A percentile compares a stretch with the other conserved stretches of the same genome.
phyloP scores from a whole-genome alignment of 2,113 vertebrate genomes.

The Psilopogon haemacephalus region DNA sequence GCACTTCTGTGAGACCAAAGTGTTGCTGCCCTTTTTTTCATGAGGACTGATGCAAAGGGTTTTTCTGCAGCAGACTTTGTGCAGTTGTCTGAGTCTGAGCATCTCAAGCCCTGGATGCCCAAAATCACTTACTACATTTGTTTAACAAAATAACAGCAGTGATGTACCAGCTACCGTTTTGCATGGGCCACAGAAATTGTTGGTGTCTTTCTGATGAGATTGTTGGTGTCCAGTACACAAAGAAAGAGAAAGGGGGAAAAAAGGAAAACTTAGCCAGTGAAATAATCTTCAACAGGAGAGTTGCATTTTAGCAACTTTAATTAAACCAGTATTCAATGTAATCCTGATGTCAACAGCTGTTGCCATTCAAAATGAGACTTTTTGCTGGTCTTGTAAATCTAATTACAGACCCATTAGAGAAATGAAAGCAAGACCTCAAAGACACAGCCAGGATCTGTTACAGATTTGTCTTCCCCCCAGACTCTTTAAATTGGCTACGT shows the following conservation, averaged over 20 bases:
- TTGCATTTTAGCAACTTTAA: constrained; percentile 78
- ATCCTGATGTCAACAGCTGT: constrained; percentile 84
- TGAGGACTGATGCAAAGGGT: not conserved
- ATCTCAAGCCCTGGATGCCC: not conserved
- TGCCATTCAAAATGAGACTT: constrained; percentile 82
- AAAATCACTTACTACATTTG: not conserved
- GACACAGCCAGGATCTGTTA: constrained; percentile 30
- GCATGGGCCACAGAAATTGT: not conserved
- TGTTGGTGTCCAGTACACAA: not conserved
- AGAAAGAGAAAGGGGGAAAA: not conserved
- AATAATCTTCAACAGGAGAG: constrained; percentile 62
- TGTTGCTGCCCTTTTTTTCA: not conserved
- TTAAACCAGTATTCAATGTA: constrained; percentile 80
- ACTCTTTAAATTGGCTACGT: constrained; percentile 55
- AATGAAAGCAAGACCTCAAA: constrained; percentile 72
- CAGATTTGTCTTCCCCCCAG: constrained; percentile 47
- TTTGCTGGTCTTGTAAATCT: constrained; percentile 81
- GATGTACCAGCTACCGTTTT: not conserved
- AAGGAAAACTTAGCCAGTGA: constrained; percentile 26
- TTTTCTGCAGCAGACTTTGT: not conserved
- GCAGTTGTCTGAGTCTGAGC: not conserved
- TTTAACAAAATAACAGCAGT: not conserved
- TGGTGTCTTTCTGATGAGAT: not conserved
- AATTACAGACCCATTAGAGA: constrained; percentile 79
- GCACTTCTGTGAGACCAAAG: not conserved